These are phyloP conservation scores for Aphaenogaster rudis DNA, from an alignment of 1,140 invertebrate genomes.

Conservation along the genomic window DNA sequence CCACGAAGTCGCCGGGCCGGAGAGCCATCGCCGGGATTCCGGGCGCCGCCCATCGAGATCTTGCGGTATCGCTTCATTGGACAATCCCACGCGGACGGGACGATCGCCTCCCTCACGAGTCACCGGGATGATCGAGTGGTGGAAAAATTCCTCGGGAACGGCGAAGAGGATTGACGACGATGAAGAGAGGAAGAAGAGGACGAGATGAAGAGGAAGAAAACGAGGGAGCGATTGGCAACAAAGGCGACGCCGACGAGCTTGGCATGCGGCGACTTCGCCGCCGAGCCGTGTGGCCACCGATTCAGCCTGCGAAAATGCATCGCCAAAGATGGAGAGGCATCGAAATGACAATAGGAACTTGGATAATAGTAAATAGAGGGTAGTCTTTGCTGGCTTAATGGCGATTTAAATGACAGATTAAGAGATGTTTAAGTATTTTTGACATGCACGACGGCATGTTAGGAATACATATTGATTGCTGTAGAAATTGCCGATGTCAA, in stretches of 20 bases:
- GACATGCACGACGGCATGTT: not conserved
- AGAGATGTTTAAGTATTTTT: conserved; percentile 15
- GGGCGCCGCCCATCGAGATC: conserved; percentile 79
- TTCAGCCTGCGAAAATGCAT: conserved; percentile 44
- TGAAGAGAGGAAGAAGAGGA: conserved; percentile 36
- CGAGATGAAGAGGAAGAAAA: conserved; percentile 58
- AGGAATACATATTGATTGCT: conserved; percentile 20
- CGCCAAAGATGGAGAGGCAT: conserved; percentile 58
- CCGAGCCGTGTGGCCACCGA: conserved; percentile 62
- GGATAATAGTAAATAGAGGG: conserved; percentile 40
- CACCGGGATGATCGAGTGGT: conserved; percentile 71
- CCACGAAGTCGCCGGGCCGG: conserved; percentile 65
- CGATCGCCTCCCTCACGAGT: conserved; percentile 79
- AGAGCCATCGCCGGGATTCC: conserved; percentile 75
- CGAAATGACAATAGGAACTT: conserved; percentile 32
- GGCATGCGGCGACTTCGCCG: conserved; percentile 60
- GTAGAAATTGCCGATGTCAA: conserved; percentile 34
- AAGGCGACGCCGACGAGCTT: conserved; percentile 75
- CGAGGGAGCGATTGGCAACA: conserved; percentile 77
- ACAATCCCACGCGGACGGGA: conserved; percentile 69
- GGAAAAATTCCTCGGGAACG: conserved; percentile 79
- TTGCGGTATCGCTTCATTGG: conserved; percentile 79
- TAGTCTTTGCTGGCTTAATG: conserved; percentile 27
- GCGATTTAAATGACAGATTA: conserved; percentile 32
- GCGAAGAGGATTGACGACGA: conserved; percentile 41